Evolutionary conservation across 2,797 vertebrate species (phyloP), one percentile per base, ranked within the genome.

Genomic region (Nyctibius grandis): DNA sequence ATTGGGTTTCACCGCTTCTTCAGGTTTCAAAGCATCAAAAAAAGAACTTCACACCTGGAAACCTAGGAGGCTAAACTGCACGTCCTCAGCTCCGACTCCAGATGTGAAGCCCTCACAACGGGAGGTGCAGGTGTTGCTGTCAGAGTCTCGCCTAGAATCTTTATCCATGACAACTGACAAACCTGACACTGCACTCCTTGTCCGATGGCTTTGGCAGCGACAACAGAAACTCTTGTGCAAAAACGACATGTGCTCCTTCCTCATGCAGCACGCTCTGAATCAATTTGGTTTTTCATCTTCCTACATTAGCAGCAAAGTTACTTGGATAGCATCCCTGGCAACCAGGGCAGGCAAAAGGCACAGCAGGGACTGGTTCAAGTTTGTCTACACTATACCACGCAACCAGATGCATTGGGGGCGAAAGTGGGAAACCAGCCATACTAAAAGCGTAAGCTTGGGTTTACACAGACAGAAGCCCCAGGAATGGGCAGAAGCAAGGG

Each of bases 311-410:
- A 40, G 50, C 0, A 0, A 4, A 29, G 48, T 48, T 34, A 34
- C 44, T 45, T n/a, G 21, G 51, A 22, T 3, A 72, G 57, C n/a
- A 57, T 12, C 53, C 12, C 22, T 20, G 11, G 25, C 56, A 82
- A 21, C 21, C 40, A 56, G n/a, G n/a, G 76, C 40, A 54, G 45
- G 42, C 56, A 69, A 36, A 38, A 31, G 14, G 33, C 48, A 42
- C 22, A 40, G 56, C 25, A 0, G 0, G 76, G 40, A 69, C 36
- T 0, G 1, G 6, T n/a, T 82, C 36, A 31, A 50, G 44, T 44
- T 42, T 33, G 20, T 25, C 33, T 12, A 10, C 12, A 1, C 31
- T 69, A 11, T 2, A 6, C 8, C n/a, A 17, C 0, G 4, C 20
- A 44, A 57, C 26, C 63, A 65, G 38, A 34, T 18, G 44, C 17